Percentiles rank a stretch among this genome's conserved stretches.
Evolutionary conservation across 1,140 invertebrate genomes (phyloP).

Genomic region (Drosophila melanogaster): DNA sequence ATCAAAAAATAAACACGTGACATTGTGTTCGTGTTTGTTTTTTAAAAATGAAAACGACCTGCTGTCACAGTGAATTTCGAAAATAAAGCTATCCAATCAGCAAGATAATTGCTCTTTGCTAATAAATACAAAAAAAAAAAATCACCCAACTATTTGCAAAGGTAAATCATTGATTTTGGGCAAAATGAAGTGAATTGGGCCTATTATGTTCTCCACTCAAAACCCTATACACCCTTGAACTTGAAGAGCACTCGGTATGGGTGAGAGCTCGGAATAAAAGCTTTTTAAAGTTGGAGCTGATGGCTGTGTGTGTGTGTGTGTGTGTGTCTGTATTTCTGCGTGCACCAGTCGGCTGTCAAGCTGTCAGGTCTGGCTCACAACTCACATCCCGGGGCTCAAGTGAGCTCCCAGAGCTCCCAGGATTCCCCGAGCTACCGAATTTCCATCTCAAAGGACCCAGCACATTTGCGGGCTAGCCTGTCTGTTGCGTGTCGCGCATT

Average conservation of each 20-base stretch:
- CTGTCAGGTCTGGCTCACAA: conserved; percentile 68
- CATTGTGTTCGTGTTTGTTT: neutral
- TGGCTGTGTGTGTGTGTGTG: neutral
- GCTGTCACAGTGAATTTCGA: neutral
- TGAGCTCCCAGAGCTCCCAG: conserved; percentile 15
- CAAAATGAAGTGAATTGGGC: neutral
- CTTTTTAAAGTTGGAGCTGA: conserved; percentile 64
- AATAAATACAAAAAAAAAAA: neutral
- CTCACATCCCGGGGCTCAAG: conserved; percentile 15
- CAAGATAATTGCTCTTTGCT: neutral
- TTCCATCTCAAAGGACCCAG: conserved; percentile 2
- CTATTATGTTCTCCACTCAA: neutral
- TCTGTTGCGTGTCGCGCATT: conserved; percentile 59
- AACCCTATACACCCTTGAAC: conserved; percentile 20
- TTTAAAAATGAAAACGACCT: neutral
- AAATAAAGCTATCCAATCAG: conserved; percentile 3
- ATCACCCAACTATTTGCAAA: neutral
- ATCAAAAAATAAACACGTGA: neutral
- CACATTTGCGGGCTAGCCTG: conserved; percentile 31
- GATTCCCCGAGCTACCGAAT: neutral
- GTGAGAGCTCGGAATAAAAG: conserved; percentile 38
- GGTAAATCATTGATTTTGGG: neutral
- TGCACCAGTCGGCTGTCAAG: conserved; percentile 57
- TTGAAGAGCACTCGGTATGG: conserved; percentile 8
- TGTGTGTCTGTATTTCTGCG: conserved; percentile 11